These are phyloP conservation scores for Acipenser ruthenus DNA, from an alignment of 2,797 vertebrate species.

Conservation along the genomic window DNA sequence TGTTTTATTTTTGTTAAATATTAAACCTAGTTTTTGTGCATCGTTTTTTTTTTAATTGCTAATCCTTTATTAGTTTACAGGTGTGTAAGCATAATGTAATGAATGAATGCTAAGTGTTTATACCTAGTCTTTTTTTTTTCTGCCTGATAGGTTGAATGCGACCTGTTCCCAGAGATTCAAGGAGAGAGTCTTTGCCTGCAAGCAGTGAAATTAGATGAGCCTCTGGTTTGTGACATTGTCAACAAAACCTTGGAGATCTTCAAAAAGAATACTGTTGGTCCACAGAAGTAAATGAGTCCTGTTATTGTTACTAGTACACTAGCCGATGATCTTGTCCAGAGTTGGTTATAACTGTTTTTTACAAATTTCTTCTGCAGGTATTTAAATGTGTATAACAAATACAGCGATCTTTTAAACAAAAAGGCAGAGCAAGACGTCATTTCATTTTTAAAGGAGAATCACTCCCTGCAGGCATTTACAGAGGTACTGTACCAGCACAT, in stretches of 20 bases:
- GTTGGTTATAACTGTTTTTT: too few species aligned
- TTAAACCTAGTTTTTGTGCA: too few species aligned
- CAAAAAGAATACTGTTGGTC: conserved; percentile 70
- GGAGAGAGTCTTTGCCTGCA: conserved; percentile 51
- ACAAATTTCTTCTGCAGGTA: conserved; percentile 56
- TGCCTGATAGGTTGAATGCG: conserved; percentile 69
- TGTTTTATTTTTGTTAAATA: too few species aligned
- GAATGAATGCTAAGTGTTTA: neutral
- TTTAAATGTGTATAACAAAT: conserved; percentile 72
- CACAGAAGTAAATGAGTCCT: conserved; percentile 63
- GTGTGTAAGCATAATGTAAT: too few species aligned
- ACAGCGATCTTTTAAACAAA: conserved; percentile 66
- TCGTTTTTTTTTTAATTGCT: too few species aligned
- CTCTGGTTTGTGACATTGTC: conserved; percentile 60
- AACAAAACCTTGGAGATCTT: conserved; percentile 62
- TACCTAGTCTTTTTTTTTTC: neutral
- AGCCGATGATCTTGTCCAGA: too few species aligned
- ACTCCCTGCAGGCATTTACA: conserved; percentile 64
- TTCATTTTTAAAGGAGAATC: conserved; percentile 64
- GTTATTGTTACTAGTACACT: too few species aligned
- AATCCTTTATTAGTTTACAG: too few species aligned
- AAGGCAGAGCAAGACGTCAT: conserved; percentile 53
- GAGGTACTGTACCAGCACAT: conserved; percentile 45
- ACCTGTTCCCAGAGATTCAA: conserved; percentile 63
- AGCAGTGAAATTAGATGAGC: conserved; percentile 64